These are phyloP conservation scores for Bombyx mori DNA, from an alignment of 1,140 invertebrate genomes.

Conservation along the genomic window DNA sequence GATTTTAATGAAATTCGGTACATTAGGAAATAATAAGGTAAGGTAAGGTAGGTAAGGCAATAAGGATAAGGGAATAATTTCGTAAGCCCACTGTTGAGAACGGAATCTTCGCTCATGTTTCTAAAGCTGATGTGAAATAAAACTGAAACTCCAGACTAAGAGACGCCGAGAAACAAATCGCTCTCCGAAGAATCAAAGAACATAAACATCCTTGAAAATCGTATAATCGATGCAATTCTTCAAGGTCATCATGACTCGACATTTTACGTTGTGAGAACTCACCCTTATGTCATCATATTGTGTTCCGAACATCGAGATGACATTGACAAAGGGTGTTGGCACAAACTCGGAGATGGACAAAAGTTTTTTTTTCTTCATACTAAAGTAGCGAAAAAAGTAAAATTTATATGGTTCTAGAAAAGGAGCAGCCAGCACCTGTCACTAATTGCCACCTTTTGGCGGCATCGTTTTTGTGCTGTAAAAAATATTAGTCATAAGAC, in stretches of 20 bases:
- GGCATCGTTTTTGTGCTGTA: constrained; percentile 46
- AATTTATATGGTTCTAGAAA: constrained; percentile 53
- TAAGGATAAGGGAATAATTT: neutral
- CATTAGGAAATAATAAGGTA: too few species aligned
- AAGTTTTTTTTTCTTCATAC: constrained; percentile 27
- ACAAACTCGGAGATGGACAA: constrained; percentile 44
- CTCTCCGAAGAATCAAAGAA: constrained; percentile 28
- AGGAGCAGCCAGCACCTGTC: constrained; percentile 55
- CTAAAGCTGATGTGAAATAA: constrained; percentile 10
- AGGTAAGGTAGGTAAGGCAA: too few species aligned
- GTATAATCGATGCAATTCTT: constrained; percentile 28
- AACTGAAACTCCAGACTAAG: constrained; percentile 32
- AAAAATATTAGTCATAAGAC: constrained; percentile 21
- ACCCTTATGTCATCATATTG: constrained; percentile 57
- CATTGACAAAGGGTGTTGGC: constrained; percentile 62
- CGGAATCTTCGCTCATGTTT: too few species aligned
- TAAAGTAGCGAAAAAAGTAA: constrained; percentile 39
- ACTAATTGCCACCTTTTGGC: constrained; percentile 68
- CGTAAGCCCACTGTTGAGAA: too few species aligned
- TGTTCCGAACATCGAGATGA: constrained; percentile 45
- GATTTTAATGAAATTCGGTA: too few species aligned
- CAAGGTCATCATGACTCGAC: constrained; percentile 52
- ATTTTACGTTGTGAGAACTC: constrained; percentile 22
- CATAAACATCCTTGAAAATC: constrained; percentile 32
- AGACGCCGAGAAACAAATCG: constrained; percentile 41